Base-by-base conservation (phyloP, 2,888 invertebrate species). In the Tipula lateralis region DNA sequence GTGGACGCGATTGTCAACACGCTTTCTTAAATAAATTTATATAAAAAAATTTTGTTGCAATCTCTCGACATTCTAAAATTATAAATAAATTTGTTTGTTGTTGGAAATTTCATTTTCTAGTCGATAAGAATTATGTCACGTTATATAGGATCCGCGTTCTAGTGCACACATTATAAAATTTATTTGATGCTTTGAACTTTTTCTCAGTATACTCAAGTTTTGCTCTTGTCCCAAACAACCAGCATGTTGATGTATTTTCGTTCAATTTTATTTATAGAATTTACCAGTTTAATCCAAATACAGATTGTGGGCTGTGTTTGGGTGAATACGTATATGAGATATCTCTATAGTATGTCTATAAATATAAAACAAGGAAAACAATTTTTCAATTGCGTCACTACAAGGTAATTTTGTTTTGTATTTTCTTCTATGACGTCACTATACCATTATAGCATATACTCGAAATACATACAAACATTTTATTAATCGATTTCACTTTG, bases 61-160 rank as follows among this genome's bases (percentile, higher is more conserved):
- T 66, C 66, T 66, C 66, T 66, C 66, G 66, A 66, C 66, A 66
- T 66, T 66, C 66, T 66, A 66, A 66, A 66, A 9, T 66, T 66
- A 66, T 66, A 66, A 19, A 66, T 66, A 66, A 66, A 7, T 24
- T 7, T 66, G 13, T 24, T 9, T 24, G 66, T 66, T 50, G 44
- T 16, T 50, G 44, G 6, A 4, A 16, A 4, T 1, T 16, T 50
- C 44, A 16, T 50, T 50, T 36, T 50, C 16, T n/a, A 5, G 19
- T 16, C 44, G 44, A 50, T 50, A 50, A 16, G 16, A 50, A 50
- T 50, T 50, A 50, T 50, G 44, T 50, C 44, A 50, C 44, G 5
- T 16, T 44, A 2, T 6, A 44, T 6, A 9, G 2, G 24, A 24
- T 66, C 1, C 9, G 7, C 24, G 0, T n/a, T n/a, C n/a, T n/a